Base-by-base conservation (phyloP, 2,888 invertebrate species). In the Eutolmus rufibarbis region DNA sequence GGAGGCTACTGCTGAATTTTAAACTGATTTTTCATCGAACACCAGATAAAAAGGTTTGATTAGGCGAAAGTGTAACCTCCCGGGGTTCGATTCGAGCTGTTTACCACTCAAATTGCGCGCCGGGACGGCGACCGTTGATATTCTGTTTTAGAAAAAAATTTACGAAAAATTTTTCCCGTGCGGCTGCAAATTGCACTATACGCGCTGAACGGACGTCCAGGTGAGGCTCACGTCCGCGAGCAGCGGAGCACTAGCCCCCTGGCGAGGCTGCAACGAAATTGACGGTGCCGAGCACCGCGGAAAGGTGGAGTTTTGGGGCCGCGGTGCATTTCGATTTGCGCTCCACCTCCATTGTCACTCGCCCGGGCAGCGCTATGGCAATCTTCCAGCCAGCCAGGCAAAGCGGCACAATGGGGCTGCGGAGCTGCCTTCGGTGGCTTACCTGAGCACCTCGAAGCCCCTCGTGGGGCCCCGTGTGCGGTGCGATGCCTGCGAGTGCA, bases 341-440 rank as follows among this genome's bases (percentile, higher is more conserved):
- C 79, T 79, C 79, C 79, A 79, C 79, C 79, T 79, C 79, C 79
- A 79, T 79, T 79, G 79, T 79, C 79, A 79, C 79, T 79, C 79
- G 51, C 12, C 16, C 34, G n/a, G 40, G 78, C 46, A 78, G n/a
- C 23, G 43, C 46, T 23, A 78, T 9, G 19, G 78, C 78, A 78
- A 43, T 51, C 9, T 28, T 19, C 28, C 51, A 79, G 79, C 46
- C 46, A 31, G 79, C 31, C 28, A 79, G 79, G 79, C 46, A 66
- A 23, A 34, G 51, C 79, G 79, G 79, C 16, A 51, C 51, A 79
- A 46, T 79, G 79, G 79, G 46, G 79, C 51, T 79, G 51, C 9
- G 28, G 12, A 23, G 79, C 51, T 79, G 79, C 23, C 79, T 79
- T 79, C n/a, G 51, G 79, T 79, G 79, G 79, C 51, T 79, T 79